Evolutionary conservation across 2,797 vertebrate genomes (phyloP).

Genomic region (Mus minutoides): DNA sequence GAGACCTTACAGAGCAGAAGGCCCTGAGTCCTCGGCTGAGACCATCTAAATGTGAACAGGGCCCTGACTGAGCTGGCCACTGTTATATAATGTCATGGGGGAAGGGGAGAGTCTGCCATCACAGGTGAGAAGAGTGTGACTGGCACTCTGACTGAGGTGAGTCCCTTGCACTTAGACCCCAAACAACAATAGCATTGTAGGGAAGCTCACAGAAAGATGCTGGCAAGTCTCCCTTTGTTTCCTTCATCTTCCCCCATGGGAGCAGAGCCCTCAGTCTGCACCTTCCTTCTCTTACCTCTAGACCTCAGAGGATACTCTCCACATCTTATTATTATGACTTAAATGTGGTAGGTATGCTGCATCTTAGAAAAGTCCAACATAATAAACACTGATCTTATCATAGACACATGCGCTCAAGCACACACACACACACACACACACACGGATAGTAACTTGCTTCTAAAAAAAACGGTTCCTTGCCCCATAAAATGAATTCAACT

Average conservation of each 20-base stretch:
- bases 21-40: neutral
- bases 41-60: neutral
- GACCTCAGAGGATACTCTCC: constrained; percentile 51
- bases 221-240: neutral
- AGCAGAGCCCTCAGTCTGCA: constrained; percentile 48
- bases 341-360: constrained; percentile 39
- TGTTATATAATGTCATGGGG: neutral
- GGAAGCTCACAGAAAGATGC: neutral
- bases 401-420: neutral
- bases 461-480: constrained; percentile 59
- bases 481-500: constrained; percentile 81
- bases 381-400: constrained; percentile 79
- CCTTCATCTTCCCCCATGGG: constrained; percentile 36
- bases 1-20: neutral
- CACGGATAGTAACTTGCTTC: constrained; percentile 74
- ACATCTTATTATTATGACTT: constrained; percentile 66
- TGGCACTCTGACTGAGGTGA: neutral
- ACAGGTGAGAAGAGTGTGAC: neutral
- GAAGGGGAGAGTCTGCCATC: neutral
- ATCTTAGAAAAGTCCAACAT: constrained; percentile 69
- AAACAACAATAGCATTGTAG: neutral
- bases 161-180: neutral
- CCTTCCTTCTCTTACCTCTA: constrained; percentile 44
- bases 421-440: too few relatives aligned
- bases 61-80: neutral